Evolutionary conservation across 2,113 vertebrate genomes (phyloP).

Genomic region (Orthochromis malagaraziensis): DNA sequence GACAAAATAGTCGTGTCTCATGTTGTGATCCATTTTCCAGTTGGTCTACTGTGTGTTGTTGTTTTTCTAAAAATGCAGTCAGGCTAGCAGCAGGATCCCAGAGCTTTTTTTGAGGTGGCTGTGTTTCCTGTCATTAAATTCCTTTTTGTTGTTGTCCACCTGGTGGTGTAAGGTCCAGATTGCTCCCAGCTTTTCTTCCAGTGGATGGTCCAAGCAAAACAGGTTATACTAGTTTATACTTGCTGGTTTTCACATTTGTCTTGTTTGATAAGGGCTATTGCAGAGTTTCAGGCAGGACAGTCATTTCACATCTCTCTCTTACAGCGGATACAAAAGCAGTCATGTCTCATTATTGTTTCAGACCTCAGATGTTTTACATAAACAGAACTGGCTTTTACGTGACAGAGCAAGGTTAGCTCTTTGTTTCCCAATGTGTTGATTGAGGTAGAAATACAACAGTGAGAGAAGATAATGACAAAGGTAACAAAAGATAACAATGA

Average conservation of each 20-base stretch:
- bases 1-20: slow-evolving; percentile 2
- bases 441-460: neutral
- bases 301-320: neutral
- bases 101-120: slow-evolving; percentile 7
- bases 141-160: neutral
- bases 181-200: neutral
- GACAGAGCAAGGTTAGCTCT: neutral
- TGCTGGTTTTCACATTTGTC: neutral
- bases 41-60: slow-evolving; percentile 16
- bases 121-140: neutral
- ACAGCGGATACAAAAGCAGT: neutral
- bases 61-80: slow-evolving; percentile 25
- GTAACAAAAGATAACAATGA: neutral
- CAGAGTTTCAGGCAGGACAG: neutral
- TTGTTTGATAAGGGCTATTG: neutral
- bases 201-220: neutral
- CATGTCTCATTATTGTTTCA: neutral
- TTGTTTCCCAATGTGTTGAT: neutral
- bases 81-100: slow-evolving; percentile 5
- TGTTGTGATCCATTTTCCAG: slow-evolving; percentile 22
- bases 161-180: neutral
- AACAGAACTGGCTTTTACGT: neutral
- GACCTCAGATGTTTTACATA: neutral
- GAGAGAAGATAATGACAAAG: neutral
- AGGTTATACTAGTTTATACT: neutral